Percentiles rank a stretch among this genome's conserved stretches.
Conservation (phyloP, 2,113 vertebrate species). For the Aphyosemion australe region DNA sequence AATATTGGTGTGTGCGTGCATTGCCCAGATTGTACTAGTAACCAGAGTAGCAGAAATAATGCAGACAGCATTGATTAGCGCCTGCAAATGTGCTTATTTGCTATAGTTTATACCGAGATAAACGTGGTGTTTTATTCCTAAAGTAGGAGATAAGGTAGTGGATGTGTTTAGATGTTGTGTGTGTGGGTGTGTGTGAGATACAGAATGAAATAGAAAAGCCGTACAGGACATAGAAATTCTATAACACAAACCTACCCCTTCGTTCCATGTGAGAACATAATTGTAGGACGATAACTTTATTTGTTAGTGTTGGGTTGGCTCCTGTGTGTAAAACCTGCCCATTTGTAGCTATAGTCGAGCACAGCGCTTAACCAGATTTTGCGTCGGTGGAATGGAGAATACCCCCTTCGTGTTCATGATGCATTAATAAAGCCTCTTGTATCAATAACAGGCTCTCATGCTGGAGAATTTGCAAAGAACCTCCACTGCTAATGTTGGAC, state of each 20-base stretch:
- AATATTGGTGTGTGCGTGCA: neutral
- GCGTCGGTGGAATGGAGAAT: neutral
- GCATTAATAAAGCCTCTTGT: constrained; percentile 28
- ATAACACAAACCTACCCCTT: neutral
- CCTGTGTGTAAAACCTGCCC: neutral
- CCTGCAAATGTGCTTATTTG: neutral
- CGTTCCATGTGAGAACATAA: neutral
- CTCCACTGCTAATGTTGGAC: constrained; percentile 86
- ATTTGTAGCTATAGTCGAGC: neutral
- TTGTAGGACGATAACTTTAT: neutral
- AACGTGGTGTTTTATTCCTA: neutral
- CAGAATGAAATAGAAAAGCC: no score
- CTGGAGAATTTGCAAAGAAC: constrained; percentile 92
- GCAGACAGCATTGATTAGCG: neutral
- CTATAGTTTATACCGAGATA: neutral
- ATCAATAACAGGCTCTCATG: constrained; percentile 87
- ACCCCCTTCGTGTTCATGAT: neutral
- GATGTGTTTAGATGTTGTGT: no score
- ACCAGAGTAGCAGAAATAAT: no score
- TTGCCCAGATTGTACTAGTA: neutral
- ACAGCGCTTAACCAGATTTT: neutral
- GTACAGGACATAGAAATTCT: no score
- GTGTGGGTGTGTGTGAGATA: no score
- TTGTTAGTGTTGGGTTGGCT: neutral
- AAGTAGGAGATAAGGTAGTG: no score